Evolutionary conservation across 2,888 invertebrate genomes (phyloP).

Genomic region (Cyaniris semiargus): DNA sequence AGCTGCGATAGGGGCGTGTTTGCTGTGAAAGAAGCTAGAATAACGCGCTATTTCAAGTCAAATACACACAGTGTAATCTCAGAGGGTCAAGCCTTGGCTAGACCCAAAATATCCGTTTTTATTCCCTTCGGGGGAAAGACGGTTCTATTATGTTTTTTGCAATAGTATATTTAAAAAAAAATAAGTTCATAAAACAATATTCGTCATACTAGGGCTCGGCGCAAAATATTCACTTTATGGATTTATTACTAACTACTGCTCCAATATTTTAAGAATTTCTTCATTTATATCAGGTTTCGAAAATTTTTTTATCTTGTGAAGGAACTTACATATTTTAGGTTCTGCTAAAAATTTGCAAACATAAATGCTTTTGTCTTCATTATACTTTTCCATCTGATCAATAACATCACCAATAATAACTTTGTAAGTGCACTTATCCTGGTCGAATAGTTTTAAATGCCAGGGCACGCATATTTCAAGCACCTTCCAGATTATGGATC

Average conservation of each 20-base stretch:
- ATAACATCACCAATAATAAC: conserved; percentile 54
- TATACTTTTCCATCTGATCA: conserved; percentile 57
- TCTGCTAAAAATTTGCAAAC: conserved; percentile 62
- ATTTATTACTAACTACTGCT: not conserved
- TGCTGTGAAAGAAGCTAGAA: too few relatives aligned
- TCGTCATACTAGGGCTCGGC: not conserved
- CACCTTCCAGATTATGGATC: conserved; percentile 66
- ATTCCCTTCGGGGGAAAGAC: too few relatives aligned
- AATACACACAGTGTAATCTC: too few relatives aligned
- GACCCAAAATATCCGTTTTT: too few relatives aligned
- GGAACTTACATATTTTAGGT: conserved; percentile 57
- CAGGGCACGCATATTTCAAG: conserved; percentile 66
- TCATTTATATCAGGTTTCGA: conserved; percentile 57
- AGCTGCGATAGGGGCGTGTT: too few relatives aligned
- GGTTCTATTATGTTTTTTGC: too few relatives aligned
- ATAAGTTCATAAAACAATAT: too few relatives aligned
- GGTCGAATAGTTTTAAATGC: conserved; percentile 62
- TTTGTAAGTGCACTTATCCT: conserved; percentile 54
- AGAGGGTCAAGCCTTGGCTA: too few relatives aligned
- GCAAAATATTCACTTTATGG: not conserved
- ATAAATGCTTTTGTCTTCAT: conserved; percentile 66
- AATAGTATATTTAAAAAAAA: too few relatives aligned
- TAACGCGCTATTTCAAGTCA: too few relatives aligned
- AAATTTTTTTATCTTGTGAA: conserved; percentile 67
- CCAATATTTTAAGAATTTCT: conserved; percentile 51